phyloP scores from a whole-genome alignment of 2,888 invertebrate species.

The Steinernema carpocapsae region DNA sequence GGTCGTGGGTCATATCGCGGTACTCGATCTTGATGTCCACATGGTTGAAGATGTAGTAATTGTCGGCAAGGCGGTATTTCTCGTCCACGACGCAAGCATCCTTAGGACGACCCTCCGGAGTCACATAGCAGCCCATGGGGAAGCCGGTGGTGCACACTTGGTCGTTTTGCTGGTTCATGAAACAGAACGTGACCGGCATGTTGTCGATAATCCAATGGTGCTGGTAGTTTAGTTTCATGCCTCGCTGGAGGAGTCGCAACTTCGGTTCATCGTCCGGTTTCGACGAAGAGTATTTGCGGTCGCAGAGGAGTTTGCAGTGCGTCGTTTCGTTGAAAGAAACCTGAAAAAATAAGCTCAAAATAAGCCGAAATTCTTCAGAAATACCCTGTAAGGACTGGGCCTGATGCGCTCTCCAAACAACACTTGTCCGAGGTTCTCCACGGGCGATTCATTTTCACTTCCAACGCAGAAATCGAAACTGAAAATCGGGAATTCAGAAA shows the following conservation, averaged over 20 bases:
- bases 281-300: conserved; percentile 77
- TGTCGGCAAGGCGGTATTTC: conserved; percentile 73
- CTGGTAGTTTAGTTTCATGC: conserved; percentile 92
- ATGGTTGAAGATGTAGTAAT: conserved; percentile 93
- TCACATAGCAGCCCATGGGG: conserved; percentile 88
- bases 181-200: conserved; percentile 99
- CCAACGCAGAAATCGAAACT: conserved; percentile 90
- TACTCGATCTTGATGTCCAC: conserved; percentile 87
- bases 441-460: conserved; percentile 80
- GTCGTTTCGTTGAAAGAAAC: conserved; percentile 80
- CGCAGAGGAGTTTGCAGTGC: conserved; percentile 71
- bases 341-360: conserved; percentile 69
- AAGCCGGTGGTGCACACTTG: conserved; percentile 86
- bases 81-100: conserved; percentile 72
- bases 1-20: conserved; percentile 84
- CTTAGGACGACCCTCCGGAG: conserved; percentile 59
- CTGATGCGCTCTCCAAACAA: conserved; percentile 98
- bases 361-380: background rate
- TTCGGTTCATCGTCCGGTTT: conserved; percentile 75
- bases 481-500: conserved; percentile 53
- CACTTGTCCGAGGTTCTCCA: conserved; percentile 97
- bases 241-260: conserved; percentile 84
- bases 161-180: conserved; percentile 71
- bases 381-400: conserved; percentile 87
- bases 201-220: conserved; percentile 96